Evolutionary conservation across 2,797 vertebrate species (phyloP).

Genomic region (Lateolabrax maculatus): DNA sequence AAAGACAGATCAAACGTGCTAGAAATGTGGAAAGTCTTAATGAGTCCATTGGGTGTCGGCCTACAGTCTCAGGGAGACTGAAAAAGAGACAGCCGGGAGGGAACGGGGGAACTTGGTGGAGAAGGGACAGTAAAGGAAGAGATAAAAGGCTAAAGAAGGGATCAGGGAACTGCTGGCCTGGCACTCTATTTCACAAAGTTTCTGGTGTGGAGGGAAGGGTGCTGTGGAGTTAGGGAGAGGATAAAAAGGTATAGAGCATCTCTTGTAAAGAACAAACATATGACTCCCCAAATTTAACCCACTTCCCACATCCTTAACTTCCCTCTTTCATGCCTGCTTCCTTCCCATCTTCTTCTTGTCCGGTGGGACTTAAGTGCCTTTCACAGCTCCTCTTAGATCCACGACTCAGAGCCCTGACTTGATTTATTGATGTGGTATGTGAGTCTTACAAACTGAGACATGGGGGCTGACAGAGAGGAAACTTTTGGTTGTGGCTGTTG

Average conservation of each 20-base stretch:
- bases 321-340: conserved; percentile 50
- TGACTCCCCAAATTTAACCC: conserved; percentile 48
- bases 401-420: conserved; percentile 56
- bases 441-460: conserved; percentile 73
- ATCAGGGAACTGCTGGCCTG: conserved; percentile 66
- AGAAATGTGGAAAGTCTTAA: conserved; percentile 59
- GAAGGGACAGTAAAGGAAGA: conserved; percentile 47
- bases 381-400: conserved; percentile 59
- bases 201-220: conserved; percentile 45
- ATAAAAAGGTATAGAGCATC: conserved; percentile 33
- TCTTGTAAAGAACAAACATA: conserved; percentile 18
- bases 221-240: conserved; percentile 16
- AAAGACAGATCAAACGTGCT: conserved; percentile 41
- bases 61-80: conserved; percentile 38
- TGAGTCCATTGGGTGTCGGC: conserved; percentile 65
- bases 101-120: conserved; percentile 41
- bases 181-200: conserved; percentile 54
- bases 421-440: conserved; percentile 72
- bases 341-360: conserved; percentile 49
- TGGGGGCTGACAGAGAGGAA: conserved; percentile 56
- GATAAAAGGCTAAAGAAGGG: conserved; percentile 67
- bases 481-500: conserved; percentile 56
- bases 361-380: conserved; percentile 56
- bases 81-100: conserved; percentile 46
- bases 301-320: conserved; percentile 43